Evolutionary conservation across 2,113 vertebrate species (phyloP).

Genomic region (Macquaria australasica): DNA sequence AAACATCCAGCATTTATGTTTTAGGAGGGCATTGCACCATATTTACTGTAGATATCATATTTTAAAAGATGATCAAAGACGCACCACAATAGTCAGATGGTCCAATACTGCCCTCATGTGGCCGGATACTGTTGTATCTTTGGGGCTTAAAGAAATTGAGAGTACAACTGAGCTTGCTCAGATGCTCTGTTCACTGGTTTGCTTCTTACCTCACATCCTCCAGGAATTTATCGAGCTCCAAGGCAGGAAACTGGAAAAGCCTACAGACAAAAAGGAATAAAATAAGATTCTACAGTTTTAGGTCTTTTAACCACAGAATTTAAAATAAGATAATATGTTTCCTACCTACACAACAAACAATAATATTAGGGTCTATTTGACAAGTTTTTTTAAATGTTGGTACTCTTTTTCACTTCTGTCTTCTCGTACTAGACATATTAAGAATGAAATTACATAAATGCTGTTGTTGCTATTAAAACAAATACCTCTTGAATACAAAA

Average conservation of each 20-base stretch:
- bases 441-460: background rate
- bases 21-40: background rate
- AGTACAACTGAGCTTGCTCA: background rate
- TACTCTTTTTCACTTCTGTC: background rate
- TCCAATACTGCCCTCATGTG: slow-evolving; percentile 65
- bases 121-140: background rate
- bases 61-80: background rate
- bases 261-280: slow-evolving; percentile 73
- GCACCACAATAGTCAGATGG: background rate
- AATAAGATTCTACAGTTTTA: background rate
- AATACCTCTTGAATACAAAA: background rate
- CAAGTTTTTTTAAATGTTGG: background rate
- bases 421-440: background rate
- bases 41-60: background rate
- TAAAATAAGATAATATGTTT: background rate
- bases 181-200: background rate
- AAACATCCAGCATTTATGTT: background rate
- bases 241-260: slow-evolving; percentile 94
- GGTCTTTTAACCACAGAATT: background rate
- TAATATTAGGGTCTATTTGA: background rate
- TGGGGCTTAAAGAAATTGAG: background rate
- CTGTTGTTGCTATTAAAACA: background rate
- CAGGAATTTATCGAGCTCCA: slow-evolving; percentile 97
- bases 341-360: background rate
- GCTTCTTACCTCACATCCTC: slow-evolving; percentile 94